phyloP scores from a whole-genome alignment of 2,113 vertebrate genomes.

The Nipponia nippon region DNA sequence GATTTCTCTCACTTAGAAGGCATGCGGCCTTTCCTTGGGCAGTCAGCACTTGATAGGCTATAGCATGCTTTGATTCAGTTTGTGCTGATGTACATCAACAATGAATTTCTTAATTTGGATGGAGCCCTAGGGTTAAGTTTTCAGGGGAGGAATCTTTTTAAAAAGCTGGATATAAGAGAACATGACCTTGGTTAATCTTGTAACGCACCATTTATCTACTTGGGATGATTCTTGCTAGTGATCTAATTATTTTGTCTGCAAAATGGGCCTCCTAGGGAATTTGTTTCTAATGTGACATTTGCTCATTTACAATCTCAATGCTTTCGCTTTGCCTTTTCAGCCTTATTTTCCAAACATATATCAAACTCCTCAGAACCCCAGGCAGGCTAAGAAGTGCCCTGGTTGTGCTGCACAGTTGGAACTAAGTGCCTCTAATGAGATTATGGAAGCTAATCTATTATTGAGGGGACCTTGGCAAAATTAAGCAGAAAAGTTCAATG shows the following conservation, averaged over 20 bases:
- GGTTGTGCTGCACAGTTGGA: background rate
- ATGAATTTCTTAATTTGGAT: background rate
- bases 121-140: background rate
- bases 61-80: background rate
- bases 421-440: background rate
- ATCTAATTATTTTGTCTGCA: constrained; percentile 8
- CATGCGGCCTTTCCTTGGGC: background rate
- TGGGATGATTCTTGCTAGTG: background rate
- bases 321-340: background rate
- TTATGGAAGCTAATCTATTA: background rate
- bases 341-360: background rate
- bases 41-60: background rate
- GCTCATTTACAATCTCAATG: background rate
- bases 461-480: background rate
- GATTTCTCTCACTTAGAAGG: background rate
- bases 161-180: background rate
- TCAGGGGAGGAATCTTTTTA: background rate
- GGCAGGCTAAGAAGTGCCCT: background rate
- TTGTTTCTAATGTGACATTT: background rate
- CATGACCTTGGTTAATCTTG: background rate
- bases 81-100: background rate
- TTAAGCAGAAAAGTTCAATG: background rate
- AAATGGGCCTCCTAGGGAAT: background rate
- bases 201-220: background rate
- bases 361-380: background rate